phyloP scores from a whole-genome alignment of 2,113 vertebrate species.

The Melanostigma gelatinosum region DNA sequence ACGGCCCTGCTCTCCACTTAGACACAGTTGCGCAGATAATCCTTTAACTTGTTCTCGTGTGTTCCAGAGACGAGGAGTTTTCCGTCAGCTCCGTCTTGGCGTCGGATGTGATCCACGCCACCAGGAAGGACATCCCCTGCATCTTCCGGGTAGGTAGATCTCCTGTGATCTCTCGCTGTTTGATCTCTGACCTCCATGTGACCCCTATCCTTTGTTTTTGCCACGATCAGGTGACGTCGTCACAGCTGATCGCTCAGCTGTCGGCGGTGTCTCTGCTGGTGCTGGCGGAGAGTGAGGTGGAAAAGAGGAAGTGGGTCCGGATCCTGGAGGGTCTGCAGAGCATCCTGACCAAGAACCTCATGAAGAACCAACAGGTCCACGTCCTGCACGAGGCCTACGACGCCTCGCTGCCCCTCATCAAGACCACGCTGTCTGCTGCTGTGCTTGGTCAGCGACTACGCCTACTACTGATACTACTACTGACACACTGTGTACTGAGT shows the following conservation, averaged over 20 bases:
- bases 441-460: constrained; percentile 85
- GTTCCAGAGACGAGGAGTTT: constrained; percentile 93
- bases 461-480: not conserved
- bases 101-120: constrained; percentile 96
- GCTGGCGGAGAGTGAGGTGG: constrained; percentile 93
- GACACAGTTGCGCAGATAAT: too few relatives aligned
- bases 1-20: too few relatives aligned
- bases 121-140: constrained; percentile 94
- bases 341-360: constrained; percentile 92
- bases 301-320: constrained; percentile 97
- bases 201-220: not conserved
- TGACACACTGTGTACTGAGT: not conserved
- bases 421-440: constrained; percentile 89
- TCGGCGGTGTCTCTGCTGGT: constrained; percentile 91
- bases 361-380: constrained; percentile 89
- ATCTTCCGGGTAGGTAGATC: constrained; percentile 91
- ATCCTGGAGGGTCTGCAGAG: constrained; percentile 93
- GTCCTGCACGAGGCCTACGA: constrained; percentile 94
- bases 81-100: constrained; percentile 96
- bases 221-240: constrained; percentile 88
- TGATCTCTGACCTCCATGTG: not conserved
- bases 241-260: constrained; percentile 88
- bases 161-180: too few relatives aligned
- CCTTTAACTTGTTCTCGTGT: not conserved
- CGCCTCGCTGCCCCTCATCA: constrained; percentile 92